Percentiles rank a stretch among this genome's conserved stretches.
Evolutionary conservation across 1,140 invertebrate species (phyloP).

Genomic region (Penaeus indicus): DNA sequence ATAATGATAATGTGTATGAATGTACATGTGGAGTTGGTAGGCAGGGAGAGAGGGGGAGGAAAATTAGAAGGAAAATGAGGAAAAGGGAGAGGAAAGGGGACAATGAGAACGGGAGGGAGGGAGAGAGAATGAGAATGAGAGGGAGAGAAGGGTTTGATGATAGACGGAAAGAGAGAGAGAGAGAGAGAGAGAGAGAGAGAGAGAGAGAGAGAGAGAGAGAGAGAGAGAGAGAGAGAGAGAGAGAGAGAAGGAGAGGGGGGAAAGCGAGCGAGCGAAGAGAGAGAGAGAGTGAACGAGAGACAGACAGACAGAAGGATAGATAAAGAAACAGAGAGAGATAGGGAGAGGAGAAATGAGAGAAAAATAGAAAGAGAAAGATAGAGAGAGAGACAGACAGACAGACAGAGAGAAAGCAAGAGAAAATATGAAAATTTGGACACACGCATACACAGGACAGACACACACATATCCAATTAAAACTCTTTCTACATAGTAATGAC

Average conservation of each 20-base stretch:
- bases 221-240: neutral
- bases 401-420: neutral
- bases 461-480: too few relatives aligned
- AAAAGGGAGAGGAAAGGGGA: neutral
- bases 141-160: neutral
- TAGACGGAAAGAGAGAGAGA: neutral
- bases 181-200: conserved; percentile 12
- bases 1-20: too few relatives aligned
- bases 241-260: neutral
- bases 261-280: neutral
- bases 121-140: neutral
- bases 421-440: neutral
- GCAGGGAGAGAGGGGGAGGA: conserved; percentile 7
- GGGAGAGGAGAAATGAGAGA: neutral
- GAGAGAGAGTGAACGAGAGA: neutral
- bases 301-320: neutral
- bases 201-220: neutral
- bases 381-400: neutral
- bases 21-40: too few relatives aligned
- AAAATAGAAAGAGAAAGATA: neutral
- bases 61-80: neutral
- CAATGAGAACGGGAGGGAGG: neutral
- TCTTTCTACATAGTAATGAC: too few relatives aligned
- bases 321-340: neutral
- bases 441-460: too few relatives aligned